Conservation (phyloP, 92 coral and sea anemone genomes). For the Montipora capitata region DNA sequence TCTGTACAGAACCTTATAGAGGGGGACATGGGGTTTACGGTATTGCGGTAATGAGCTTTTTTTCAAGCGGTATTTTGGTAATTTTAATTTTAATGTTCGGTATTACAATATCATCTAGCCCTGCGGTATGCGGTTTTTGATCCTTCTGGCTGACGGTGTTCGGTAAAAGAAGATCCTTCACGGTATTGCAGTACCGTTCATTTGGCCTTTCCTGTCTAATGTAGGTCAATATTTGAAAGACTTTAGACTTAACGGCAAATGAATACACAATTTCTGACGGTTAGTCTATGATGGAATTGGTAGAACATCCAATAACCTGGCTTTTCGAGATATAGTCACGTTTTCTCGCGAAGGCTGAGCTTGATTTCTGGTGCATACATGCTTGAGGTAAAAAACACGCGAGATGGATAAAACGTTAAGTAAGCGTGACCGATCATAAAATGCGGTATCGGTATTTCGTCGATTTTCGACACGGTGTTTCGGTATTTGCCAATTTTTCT, state of each 20-base stretch:
- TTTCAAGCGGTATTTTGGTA: not conserved
- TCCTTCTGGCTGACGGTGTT: not conserved
- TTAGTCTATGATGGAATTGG: not conserved
- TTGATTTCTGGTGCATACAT: no score
- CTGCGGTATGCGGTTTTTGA: not conserved
- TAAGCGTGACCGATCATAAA: no score
- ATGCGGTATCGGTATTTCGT: no score
- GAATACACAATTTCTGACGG: not conserved
- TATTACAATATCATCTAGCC: not conserved
- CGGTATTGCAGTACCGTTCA: not conserved
- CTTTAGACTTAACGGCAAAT: not conserved
- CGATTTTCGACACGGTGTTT: no score
- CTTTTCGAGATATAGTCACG: not conserved
- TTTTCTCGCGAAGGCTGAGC: not conserved
- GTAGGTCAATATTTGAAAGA: not conserved
- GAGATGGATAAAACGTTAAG: no score
- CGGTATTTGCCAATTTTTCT: no score
- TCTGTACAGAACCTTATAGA: not conserved
- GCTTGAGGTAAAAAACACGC: no score
- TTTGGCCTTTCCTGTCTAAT: not conserved
- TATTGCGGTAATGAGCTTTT: not conserved
- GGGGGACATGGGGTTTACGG: not conserved
- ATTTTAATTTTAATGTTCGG: not conserved
- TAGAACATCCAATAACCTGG: not conserved
- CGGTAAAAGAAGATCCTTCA: not conserved